Conservation (phyloP, 1,140 invertebrate species). For the Phymastichus coffea region DNA sequence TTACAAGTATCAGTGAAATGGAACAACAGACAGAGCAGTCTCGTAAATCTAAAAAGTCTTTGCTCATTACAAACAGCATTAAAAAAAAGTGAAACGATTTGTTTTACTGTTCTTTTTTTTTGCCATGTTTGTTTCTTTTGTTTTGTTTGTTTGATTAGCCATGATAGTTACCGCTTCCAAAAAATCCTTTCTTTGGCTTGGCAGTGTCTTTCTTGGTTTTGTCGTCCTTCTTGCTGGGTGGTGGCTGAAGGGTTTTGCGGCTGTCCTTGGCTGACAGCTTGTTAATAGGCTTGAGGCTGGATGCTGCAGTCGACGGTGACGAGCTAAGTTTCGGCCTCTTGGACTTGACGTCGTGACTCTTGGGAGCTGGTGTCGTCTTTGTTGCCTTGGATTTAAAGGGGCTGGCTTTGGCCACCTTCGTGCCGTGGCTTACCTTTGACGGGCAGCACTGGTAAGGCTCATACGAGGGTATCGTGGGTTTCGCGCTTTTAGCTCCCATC, state of each 20-base stretch:
- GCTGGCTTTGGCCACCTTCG: conserved; percentile 69
- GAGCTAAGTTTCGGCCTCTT: conserved; percentile 28
- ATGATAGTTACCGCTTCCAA: conserved; percentile 73
- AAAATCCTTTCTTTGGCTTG: conserved; percentile 79
- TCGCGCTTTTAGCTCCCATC: conserved; percentile 78
- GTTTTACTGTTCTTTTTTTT: background rate
- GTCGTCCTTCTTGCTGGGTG: conserved; percentile 42
- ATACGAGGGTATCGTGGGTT: conserved; percentile 73
- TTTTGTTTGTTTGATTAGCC: conserved; percentile 22
- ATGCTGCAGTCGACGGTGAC: conserved; percentile 23
- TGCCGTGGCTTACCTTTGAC: conserved; percentile 71
- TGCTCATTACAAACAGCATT: too few relatives aligned
- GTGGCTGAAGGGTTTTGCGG: conserved; percentile 45
- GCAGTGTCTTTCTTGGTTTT: conserved; percentile 38
- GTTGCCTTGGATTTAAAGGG: too few relatives aligned
- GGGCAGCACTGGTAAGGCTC: conserved; percentile 89
- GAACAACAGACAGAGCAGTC: too few relatives aligned
- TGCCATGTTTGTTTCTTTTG: background rate
- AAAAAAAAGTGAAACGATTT: too few relatives aligned
- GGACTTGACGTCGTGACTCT: background rate
- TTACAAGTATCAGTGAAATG: too few relatives aligned
- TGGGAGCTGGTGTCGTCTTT: too few relatives aligned
- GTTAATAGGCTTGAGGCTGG: conserved; percentile 53
- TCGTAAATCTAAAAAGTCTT: too few relatives aligned
- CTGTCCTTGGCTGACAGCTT: conserved; percentile 54